Base-by-base conservation (phyloP, 1,140 invertebrate genomes). In the Cotesia chilonis region DNA sequence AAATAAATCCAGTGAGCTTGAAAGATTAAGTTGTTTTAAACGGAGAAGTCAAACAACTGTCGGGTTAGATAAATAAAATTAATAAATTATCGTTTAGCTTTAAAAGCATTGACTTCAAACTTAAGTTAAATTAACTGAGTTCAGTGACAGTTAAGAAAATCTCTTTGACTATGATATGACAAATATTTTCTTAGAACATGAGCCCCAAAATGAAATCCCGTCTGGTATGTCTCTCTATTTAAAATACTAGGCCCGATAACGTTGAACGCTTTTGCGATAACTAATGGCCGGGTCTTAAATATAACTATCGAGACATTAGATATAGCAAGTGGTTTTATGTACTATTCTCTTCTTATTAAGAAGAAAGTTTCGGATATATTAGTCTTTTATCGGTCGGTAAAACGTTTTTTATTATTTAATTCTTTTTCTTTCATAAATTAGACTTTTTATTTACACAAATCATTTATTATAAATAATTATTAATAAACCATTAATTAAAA, bases 191-290 rank as follows among this genome's bases (percentile, higher is more conserved):
- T 47, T 47, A 9, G 6, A 47, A 47, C 41, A 10, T 28, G 28
- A 28, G 28, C 28, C 28, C 28, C 28, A 28, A 28, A 28, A 28
- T 28, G 28, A 28, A 28, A 28, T 47, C 10, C 10, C 41, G 6
- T 47, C 4, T 47, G 41, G 41, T 47, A 47, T 10, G 6, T 47
- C 10, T 47, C 41, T 47, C 41, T 47, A 47, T 47, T 47, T 47
- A 47, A 47, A 47, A 47, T 55, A 64, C 37, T 64, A 14, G 61
- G 14, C 35, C 70, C 69, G 61, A 68, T 52, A 68, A 73, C 74
- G 76, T 74, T 74, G 71, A 75, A 66, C 71, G 66, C 72, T 79
- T 79, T 75, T 63, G 74, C 75, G 79, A 81, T 80, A 79, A 80
- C 78, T 80, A 81, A 79, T 80, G 79, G 78, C 12, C 51, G 59